phyloP scores from a whole-genome alignment of 2,113 vertebrate species.

The Platysteira castanea region DNA sequence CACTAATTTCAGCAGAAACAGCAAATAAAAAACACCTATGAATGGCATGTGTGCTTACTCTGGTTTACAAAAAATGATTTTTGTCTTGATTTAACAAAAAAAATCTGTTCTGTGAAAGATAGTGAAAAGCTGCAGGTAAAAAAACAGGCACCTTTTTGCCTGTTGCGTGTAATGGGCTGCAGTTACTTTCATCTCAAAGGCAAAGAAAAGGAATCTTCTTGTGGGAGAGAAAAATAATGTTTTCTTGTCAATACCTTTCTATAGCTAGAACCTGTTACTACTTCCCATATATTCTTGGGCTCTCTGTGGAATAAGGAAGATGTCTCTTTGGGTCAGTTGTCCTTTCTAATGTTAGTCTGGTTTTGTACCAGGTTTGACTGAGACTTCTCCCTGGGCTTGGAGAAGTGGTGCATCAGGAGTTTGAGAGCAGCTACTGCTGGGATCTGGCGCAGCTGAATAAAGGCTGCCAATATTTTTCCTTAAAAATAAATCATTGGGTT shows the following conservation, averaged over 20 bases:
- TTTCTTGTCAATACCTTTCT: not conserved
- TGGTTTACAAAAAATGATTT: fast-evolving
- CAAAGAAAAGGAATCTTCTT: not conserved
- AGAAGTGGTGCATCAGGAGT: not conserved
- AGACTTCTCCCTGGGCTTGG: not conserved
- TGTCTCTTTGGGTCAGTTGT: fast-evolving
- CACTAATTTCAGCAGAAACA: constrained; percentile 36
- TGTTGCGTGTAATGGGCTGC: fast-evolving
- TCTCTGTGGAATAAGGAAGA: not conserved
- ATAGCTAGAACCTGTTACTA: not conserved
- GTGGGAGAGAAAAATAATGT: no score
- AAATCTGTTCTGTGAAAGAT: not conserved
- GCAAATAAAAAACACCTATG: not conserved
- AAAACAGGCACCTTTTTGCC: fast-evolving
- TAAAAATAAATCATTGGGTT: not conserved
- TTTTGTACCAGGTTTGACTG: not conserved
- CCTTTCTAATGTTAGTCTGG: not conserved
- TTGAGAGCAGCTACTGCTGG: not conserved
- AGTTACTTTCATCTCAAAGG: not conserved
- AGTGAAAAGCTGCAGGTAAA: not conserved
- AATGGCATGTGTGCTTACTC: not conserved
- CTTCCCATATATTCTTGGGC: not conserved
- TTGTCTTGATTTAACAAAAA: not conserved
- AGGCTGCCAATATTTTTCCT: not conserved
- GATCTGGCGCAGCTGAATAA: not conserved